Conservation (phyloP, 2,797 vertebrate species). For the Sebastes trivittatus region DNA sequence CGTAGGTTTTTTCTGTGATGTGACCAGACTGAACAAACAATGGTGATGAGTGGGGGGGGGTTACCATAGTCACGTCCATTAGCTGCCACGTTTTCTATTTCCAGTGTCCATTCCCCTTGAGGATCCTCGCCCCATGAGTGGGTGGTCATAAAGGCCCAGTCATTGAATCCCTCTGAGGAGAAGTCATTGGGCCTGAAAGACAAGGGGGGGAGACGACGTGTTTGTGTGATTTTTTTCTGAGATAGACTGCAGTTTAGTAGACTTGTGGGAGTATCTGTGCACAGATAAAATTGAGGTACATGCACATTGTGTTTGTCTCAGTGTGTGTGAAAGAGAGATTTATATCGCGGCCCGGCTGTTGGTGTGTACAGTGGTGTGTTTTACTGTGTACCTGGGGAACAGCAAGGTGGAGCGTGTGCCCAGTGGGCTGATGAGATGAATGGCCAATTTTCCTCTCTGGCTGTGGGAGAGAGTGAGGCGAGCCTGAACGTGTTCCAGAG, state of each 20-base stretch:
- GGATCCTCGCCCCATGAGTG: slow-evolving; percentile 97
- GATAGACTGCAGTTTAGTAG: not conserved
- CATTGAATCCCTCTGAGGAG: slow-evolving; percentile 93
- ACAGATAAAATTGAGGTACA: slow-evolving; percentile 1
- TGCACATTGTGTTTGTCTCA: not conserved
- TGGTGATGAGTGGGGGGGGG: slow-evolving; percentile 1
- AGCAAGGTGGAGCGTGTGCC: slow-evolving; percentile 94
- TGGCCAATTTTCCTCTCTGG: slow-evolving; percentile 93
- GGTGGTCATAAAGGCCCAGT: slow-evolving; percentile 98
- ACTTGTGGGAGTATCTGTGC: slow-evolving; percentile 2
- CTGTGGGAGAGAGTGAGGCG: slow-evolving; percentile 93
- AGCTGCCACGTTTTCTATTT: slow-evolving; percentile 87
- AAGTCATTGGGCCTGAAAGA: slow-evolving; percentile 89
- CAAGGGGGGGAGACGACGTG: not conserved
- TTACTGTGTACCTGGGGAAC: slow-evolving; percentile 87
- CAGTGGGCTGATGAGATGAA: slow-evolving; percentile 93
- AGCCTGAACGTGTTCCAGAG: slow-evolving; percentile 93
- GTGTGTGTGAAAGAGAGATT: slow-evolving; percentile 13
- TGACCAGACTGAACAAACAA: slow-evolving; percentile 23
- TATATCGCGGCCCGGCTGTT: not conserved
- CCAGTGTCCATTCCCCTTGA: slow-evolving; percentile 91
- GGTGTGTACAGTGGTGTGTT: slow-evolving; percentile 15
- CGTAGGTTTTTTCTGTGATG: slow-evolving; percentile 21
- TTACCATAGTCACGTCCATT: slow-evolving; percentile 82
- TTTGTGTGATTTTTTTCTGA: not conserved